A percentile compares a stretch with the other conserved stretches of the same genome.
These are phyloP conservation scores for Gallinago nigripennis DNA, from an alignment of 2,797 vertebrate species.

Conservation along the genomic window DNA sequence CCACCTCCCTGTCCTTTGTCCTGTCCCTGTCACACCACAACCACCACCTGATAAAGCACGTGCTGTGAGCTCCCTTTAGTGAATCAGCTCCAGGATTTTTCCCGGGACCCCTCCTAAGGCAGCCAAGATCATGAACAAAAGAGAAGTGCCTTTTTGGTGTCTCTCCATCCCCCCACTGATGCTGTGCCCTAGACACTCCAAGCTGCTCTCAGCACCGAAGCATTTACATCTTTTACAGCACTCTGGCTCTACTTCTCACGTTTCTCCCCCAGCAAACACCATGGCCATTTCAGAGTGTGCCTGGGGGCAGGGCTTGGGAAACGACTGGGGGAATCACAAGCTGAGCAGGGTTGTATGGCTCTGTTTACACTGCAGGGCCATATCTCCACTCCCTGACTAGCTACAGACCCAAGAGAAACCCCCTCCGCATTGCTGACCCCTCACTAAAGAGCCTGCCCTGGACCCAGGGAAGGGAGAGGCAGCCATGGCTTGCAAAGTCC, in stretches of 20 bases:
- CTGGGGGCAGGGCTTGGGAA: background rate
- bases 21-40: background rate
- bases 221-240: conserved; percentile 92
- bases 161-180: conserved; percentile 43
- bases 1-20: conserved; percentile 29
- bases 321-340: background rate
- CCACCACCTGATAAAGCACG: conserved; percentile 55
- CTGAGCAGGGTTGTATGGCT: conserved; percentile 78
- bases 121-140: conserved; percentile 84
- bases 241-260: conserved; percentile 39
- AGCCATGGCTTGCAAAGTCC: background rate
- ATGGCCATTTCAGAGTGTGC: background rate
- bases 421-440: background rate
- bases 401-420: conserved; percentile 14
- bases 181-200: conserved; percentile 84
- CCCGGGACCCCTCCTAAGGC: conserved; percentile 70
- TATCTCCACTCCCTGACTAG: background rate
- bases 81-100: conserved; percentile 67
- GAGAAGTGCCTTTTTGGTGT: conserved; percentile 43
- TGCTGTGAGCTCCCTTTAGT: conserved; percentile 71
- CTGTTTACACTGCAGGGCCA: conserved; percentile 63
- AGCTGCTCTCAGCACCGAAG: conserved; percentile 76
- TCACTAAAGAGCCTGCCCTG: background rate
- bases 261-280: conserved; percentile 45
- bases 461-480: background rate